Evolutionary conservation across 2,797 vertebrate genomes (phyloP).

Genomic region (Eptatretus atami): DNA sequence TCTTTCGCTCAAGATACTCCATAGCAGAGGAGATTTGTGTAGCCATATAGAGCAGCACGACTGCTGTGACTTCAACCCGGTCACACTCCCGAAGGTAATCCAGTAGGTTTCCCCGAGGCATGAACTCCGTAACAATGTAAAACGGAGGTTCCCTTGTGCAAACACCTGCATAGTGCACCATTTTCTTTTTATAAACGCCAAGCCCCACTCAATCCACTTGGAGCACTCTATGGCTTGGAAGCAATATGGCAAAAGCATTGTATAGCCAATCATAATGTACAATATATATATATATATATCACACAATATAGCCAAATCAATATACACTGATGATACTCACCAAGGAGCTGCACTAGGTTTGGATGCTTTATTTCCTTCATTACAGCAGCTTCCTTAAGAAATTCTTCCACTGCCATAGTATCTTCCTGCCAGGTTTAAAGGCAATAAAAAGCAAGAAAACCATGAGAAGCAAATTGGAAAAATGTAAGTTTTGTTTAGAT

Average conservation of each 20-base stretch:
- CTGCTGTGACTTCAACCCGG: conserved; percentile 68
- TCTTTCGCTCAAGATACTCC: conserved; percentile 95
- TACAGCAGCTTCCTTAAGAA: conserved; percentile 75
- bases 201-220: too few relatives aligned
- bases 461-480: too few relatives aligned
- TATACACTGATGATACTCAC: conserved; percentile 18
- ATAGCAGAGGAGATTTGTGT: conserved; percentile 97
- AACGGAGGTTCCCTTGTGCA: conserved; percentile 90
- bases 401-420: conserved; percentile 97
- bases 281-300: too few relatives aligned
- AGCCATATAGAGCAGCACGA: conserved; percentile 91
- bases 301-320: too few relatives aligned
- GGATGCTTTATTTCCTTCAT: conserved; percentile 99
- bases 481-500: too few relatives aligned
- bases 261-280: too few relatives aligned
- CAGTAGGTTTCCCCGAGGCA: conserved; percentile 70
- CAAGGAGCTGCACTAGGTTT: conserved; percentile 73
- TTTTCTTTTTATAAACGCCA: too few relatives aligned
- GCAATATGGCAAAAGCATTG: too few relatives aligned
- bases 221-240: too few relatives aligned
- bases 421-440: conserved; percentile 31
- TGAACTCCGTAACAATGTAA: conserved; percentile 94
- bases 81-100: conserved; percentile 84
- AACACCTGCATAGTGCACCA: conserved; percentile 25
- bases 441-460: too few relatives aligned